These are phyloP conservation scores for Rhinolophus sinicus DNA, from an alignment of 2,113 vertebrate genomes.

Conservation along the genomic window DNA sequence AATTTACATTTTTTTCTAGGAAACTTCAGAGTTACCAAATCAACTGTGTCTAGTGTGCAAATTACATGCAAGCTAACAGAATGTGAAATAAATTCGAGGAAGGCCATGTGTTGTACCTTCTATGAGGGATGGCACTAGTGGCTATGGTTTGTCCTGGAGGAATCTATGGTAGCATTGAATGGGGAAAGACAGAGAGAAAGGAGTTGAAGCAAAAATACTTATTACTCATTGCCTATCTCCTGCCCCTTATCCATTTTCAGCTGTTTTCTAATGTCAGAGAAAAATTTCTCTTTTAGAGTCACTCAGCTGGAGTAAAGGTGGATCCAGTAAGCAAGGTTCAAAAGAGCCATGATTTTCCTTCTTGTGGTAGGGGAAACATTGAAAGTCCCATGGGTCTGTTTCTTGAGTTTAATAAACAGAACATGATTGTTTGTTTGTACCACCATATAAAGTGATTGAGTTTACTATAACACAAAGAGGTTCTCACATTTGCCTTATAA, in stretches of 20 bases:
- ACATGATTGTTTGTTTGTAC: not conserved
- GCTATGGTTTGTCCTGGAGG: not conserved
- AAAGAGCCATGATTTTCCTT: not conserved
- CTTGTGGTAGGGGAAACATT: not conserved
- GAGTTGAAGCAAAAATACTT: not conserved
- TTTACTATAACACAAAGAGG: slow-evolving; percentile 33
- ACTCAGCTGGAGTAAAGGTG: not conserved
- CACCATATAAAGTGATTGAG: not conserved
- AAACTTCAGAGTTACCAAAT: slow-evolving; percentile 68
- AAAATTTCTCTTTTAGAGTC: not conserved
- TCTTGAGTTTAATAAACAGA: slow-evolving; percentile 16
- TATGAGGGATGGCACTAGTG: not conserved
- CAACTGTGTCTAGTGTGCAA: slow-evolving; percentile 61
- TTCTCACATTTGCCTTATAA: not conserved
- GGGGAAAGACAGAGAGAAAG: not conserved
- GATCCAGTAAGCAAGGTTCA: not conserved
- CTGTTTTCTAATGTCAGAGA: not conserved
- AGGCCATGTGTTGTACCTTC: not conserved
- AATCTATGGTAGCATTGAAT: not conserved
- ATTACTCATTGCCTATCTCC: not conserved
- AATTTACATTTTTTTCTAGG: slow-evolving; percentile 66
- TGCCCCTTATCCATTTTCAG: not conserved
- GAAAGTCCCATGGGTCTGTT: not conserved
- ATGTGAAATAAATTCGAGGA: slow-evolving; percentile 36
- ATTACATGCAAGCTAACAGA: slow-evolving; percentile 40